These are phyloP conservation scores for Pteronura brasiliensis DNA, from an alignment of 2,113 vertebrate species.

Conservation along the genomic window DNA sequence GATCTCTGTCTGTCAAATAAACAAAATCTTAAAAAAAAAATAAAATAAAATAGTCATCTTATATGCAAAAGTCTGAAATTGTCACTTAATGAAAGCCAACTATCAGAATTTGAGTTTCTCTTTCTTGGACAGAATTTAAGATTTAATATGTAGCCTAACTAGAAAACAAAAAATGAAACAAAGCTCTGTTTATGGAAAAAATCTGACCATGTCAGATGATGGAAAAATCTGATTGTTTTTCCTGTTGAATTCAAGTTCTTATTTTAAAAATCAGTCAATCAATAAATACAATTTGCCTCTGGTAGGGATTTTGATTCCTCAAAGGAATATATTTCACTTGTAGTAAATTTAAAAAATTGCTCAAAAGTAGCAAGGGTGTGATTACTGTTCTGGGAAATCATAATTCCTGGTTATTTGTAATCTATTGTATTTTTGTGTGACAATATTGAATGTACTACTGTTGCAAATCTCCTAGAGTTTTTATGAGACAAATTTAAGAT, in stretches of 20 bases:
- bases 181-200: not conserved
- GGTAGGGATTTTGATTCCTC: not conserved
- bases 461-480: not conserved
- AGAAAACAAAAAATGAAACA: not conserved
- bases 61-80: not conserved
- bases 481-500: not conserved
- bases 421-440: not conserved
- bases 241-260: not conserved
- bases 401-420: not conserved
- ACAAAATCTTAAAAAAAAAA: too few relatives aligned
- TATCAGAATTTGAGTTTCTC: not conserved
- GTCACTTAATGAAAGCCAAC: not conserved
- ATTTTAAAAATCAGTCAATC: not conserved
- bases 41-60: too few relatives aligned
- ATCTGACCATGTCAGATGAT: not conserved
- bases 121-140: not conserved
- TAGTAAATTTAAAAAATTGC: not conserved
- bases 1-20: too few relatives aligned
- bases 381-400: not conserved
- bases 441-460: too few relatives aligned
- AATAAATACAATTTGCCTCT: not conserved
- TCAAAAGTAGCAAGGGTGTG: not conserved
- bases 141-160: not conserved
- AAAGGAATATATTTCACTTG: not conserved
- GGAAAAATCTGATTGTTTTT: not conserved